A percentile compares a stretch with the other conserved stretches of the same genome.
Evolutionary conservation across 1,140 invertebrate genomes (phyloP).

Genomic region (Reticulitermes speratus): DNA sequence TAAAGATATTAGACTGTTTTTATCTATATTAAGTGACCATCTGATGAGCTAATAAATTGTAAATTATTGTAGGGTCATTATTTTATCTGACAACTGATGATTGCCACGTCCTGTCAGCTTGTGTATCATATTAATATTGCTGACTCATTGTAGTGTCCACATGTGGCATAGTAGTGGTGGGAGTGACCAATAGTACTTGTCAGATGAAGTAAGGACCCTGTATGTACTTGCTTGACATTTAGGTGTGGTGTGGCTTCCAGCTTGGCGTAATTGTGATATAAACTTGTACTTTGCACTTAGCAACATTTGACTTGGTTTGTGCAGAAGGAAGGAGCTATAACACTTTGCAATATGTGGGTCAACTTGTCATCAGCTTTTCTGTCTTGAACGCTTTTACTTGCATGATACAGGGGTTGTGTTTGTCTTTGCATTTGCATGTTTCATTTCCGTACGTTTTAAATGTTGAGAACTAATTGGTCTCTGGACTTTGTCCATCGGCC

Average conservation of each 20-base stretch:
- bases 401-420: neutral
- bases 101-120: no score
- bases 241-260: neutral
- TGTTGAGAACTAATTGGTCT: no score
- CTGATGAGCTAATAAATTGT: neutral
- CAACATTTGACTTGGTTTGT: neutral
- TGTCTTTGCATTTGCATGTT: no score
- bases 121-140: no score
- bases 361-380: no score
- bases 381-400: neutral
- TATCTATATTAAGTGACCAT: neutral
- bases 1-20: neutral
- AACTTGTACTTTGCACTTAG: neutral
- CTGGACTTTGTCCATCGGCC: no score
- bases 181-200: neutral
- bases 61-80: no score
- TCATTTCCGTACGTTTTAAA: no score
- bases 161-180: no score
- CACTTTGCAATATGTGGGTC: neutral
- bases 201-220: neutral
- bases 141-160: no score
- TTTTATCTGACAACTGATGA: no score
- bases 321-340: neutral
- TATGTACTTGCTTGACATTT: neutral
- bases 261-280: neutral